phyloP scores from a whole-genome alignment of 2,888 invertebrate species.

The Xestia ashworthii region DNA sequence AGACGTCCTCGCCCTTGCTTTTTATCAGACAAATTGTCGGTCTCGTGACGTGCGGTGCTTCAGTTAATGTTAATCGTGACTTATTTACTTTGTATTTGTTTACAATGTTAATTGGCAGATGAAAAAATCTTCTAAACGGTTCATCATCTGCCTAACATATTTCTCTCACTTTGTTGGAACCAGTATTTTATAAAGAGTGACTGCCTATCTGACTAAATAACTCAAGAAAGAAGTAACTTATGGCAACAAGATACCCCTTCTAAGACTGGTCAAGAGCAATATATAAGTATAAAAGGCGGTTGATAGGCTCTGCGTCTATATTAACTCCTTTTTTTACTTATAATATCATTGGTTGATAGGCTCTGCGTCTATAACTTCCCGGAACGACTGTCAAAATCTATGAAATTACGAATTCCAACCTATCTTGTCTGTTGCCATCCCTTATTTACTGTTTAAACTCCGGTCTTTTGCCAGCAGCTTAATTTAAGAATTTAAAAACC shows the following conservation, averaged over 20 bases:
- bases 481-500: not conserved
- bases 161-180: not conserved
- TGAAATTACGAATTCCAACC: not conserved
- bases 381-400: no score
- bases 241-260: not conserved
- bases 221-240: not conserved
- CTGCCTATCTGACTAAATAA: not conserved
- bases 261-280: no score
- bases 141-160: not conserved
- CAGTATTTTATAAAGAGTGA: not conserved
- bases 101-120: not conserved
- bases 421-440: not conserved
- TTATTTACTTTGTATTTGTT: not conserved
- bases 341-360: no score
- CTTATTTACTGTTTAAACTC: not conserved
- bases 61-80: constrained; percentile 18
- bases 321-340: no score
- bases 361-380: no score
- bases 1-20: constrained; percentile 70
- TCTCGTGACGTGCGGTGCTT: constrained; percentile 26
- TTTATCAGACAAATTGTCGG: constrained; percentile 65
- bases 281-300: no score
- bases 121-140: not conserved
- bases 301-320: no score
- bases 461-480: not conserved